These are phyloP conservation scores for Chaetura pelagica DNA, from an alignment of 2,113 vertebrate species.

Conservation along the genomic window DNA sequence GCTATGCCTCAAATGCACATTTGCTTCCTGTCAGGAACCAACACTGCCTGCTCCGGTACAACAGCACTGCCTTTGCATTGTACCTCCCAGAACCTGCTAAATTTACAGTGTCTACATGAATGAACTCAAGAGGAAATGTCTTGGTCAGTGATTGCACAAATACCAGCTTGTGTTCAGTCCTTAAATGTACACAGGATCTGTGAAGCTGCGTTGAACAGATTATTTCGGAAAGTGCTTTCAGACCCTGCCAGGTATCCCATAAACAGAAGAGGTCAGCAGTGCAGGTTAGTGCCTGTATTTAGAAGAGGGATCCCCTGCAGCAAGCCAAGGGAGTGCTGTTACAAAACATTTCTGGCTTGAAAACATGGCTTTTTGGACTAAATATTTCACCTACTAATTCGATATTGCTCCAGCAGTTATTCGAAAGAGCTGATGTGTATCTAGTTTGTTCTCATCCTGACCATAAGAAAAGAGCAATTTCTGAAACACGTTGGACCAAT, in stretches of 20 bases:
- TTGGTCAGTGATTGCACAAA: neutral
- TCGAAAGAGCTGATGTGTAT: neutral
- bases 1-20: neutral
- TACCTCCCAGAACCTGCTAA: neutral
- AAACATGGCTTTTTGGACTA: neutral
- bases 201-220: neutral
- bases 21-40: neutral
- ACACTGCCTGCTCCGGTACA: neutral
- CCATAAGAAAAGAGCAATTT: neutral
- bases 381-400: neutral
- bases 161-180: neutral
- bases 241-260: neutral
- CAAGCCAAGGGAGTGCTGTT: neutral
- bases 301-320: neutral
- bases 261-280: neutral
- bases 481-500: neutral
- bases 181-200: neutral
- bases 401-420: neutral
- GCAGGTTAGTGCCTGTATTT: neutral
- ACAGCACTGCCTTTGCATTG: rapidly evolving
- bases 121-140: neutral
- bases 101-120: neutral
- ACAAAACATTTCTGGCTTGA: neutral
- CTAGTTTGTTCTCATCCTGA: neutral
- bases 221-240: neutral